A percentile compares a stretch with the other conserved stretches of the same genome.
Conservation (phyloP, 2,888 invertebrate species). For the Carpatolechia fugitivella region DNA sequence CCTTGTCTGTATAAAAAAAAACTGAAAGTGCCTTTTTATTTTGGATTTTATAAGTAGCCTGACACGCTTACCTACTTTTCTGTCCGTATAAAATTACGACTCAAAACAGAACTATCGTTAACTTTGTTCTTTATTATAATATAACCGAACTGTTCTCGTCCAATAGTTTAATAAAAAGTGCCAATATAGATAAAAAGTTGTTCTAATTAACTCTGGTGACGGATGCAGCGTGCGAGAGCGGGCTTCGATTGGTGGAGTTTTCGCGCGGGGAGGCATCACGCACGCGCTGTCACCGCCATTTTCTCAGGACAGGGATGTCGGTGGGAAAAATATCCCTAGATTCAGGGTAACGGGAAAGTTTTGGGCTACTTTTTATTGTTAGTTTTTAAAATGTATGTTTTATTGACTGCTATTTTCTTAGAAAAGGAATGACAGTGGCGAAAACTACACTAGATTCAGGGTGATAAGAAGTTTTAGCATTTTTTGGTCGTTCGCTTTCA, state of each 20-base stretch:
- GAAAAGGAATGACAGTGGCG: no score
- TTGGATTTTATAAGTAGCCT: no score
- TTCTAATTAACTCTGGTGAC: neutral
- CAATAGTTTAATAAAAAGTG: neutral
- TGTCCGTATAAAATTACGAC: no score
- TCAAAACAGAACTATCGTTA: no score
- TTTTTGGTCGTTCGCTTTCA: no score
- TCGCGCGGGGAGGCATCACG: slow-evolving; percentile 50
- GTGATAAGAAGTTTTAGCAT: no score
- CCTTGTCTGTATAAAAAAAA: no score
- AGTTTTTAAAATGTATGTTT: neutral
- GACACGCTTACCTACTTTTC: no score
- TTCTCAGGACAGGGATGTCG: slow-evolving; percentile 52
- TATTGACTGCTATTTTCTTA: neutral
- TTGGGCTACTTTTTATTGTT: neutral
- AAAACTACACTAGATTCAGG: no score
- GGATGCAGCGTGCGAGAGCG: slow-evolving; percentile 46
- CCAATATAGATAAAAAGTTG: slow-evolving; percentile 4
- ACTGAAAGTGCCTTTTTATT: no score
- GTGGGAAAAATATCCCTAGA: slow-evolving; percentile 24
- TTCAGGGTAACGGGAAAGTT: neutral
- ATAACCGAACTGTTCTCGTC: no score
- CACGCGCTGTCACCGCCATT: slow-evolving; percentile 68
- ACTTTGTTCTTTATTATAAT: no score
- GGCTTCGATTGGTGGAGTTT: slow-evolving; percentile 68